These are phyloP conservation scores for Neodiprion fabricii DNA, from an alignment of 1,140 invertebrate species.

Conservation along the genomic window DNA sequence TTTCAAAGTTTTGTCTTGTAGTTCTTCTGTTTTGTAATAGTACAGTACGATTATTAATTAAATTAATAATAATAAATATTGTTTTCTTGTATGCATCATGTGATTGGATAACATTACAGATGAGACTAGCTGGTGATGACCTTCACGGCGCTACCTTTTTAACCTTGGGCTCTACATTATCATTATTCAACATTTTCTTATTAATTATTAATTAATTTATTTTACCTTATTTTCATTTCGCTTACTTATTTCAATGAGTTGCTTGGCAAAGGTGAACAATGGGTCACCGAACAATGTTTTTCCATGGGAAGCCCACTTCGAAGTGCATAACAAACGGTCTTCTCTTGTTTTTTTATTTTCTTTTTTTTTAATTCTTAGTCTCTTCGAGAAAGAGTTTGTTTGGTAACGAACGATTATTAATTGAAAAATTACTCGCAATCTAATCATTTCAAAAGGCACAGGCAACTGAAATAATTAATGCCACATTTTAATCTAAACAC, in stretches of 20 bases:
- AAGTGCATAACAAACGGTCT: conserved; percentile 40
- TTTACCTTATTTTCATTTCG: conserved; percentile 10
- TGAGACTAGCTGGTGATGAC: conserved; percentile 56
- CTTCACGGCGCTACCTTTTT: conserved; percentile 49
- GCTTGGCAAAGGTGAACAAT: background rate
- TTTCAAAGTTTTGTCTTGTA: background rate
- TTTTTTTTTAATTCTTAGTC: conserved; percentile 14
- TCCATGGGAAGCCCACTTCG: conserved; percentile 47
- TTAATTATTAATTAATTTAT: conserved; percentile 33
- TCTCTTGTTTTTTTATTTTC: conserved; percentile 1
- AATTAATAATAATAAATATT: conserved; percentile 60
- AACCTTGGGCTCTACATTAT: conserved; percentile 47
- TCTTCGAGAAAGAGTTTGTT: conserved; percentile 4
- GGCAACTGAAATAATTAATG: background rate
- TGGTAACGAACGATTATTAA: conserved; percentile 9
- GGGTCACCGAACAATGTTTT: conserved; percentile 10
- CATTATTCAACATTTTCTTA: conserved; percentile 41
- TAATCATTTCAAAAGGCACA: conserved; percentile 1
- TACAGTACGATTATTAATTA: conserved; percentile 58
- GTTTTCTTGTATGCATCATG: conserved; percentile 56
- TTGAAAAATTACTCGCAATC: background rate
- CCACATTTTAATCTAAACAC: background rate
- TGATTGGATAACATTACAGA: conserved; percentile 58
- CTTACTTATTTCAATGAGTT: conserved; percentile 1
- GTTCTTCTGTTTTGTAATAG: conserved; percentile 56